These are phyloP conservation scores for Dasypus novemcinctus DNA, from an alignment of 2,113 vertebrate species.

Conservation along the genomic window DNA sequence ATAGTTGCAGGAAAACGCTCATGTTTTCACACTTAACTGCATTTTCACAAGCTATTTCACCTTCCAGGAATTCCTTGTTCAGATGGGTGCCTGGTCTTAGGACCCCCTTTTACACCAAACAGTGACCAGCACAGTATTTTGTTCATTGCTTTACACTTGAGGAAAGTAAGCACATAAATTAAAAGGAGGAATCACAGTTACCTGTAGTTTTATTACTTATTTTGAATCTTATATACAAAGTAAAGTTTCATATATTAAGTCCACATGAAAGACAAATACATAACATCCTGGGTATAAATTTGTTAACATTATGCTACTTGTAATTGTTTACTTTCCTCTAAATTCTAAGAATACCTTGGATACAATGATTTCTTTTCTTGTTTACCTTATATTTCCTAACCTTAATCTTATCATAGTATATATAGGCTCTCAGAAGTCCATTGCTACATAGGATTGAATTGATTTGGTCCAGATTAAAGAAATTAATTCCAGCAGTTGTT, in stretches of 20 bases:
- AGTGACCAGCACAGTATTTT: not conserved
- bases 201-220: not conserved
- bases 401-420: not conserved
- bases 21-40: not conserved
- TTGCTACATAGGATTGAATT: not conserved
- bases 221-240: constrained; percentile 26
- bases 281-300: not conserved
- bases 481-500: not conserved
- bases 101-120: not conserved
- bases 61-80: not conserved
- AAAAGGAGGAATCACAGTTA: not conserved
- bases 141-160: not conserved
- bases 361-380: not conserved
- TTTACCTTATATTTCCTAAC: not conserved
- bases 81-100: not conserved
- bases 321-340: not conserved
- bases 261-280: not conserved
- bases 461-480: not conserved
- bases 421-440: not conserved
- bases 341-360: not conserved
- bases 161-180: not conserved
- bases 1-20: not conserved
- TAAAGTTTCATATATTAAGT: not conserved
- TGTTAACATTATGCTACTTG: not conserved
- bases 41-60: not conserved